These are phyloP conservation scores for Thecocarcelia acutangulata DNA, from an alignment of 2,888 invertebrate species.

Conservation along the genomic window DNA sequence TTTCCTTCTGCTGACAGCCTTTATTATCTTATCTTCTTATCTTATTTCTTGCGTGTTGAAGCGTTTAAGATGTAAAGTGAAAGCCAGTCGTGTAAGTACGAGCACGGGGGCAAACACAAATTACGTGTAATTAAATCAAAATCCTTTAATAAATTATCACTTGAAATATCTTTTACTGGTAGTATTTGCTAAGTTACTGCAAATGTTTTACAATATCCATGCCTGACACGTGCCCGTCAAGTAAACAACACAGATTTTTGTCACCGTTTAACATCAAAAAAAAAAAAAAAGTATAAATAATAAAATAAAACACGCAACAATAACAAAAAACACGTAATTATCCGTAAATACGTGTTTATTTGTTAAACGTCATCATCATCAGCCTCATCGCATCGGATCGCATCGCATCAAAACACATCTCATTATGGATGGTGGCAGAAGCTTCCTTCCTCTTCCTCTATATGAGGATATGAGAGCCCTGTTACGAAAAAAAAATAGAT, in stretches of 20 bases:
- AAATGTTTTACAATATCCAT: conserved; percentile 54
- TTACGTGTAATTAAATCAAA: conserved; percentile 63
- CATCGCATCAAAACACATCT: conserved; percentile 12
- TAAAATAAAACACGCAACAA: conserved; percentile 51
- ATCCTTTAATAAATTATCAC: conserved; percentile 64
- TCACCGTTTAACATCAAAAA: conserved; percentile 59
- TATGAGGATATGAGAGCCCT: neutral
- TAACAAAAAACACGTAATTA: conserved; percentile 67
- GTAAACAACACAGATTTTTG: conserved; percentile 66
- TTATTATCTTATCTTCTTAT: conserved; percentile 35
- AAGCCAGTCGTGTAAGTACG: conserved; percentile 30
- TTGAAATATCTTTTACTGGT: conserved; percentile 56
- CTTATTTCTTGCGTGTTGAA: conserved; percentile 8
- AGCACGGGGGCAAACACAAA: conserved; percentile 41
- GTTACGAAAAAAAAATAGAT: neutral
- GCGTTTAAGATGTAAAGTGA: conserved; percentile 14
- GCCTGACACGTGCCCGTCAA: conserved; percentile 66
- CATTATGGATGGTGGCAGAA: neutral
- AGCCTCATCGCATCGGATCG: conserved; percentile 40
- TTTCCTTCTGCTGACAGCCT: neutral
- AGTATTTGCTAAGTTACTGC: conserved; percentile 9
- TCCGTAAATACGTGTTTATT: conserved; percentile 70
- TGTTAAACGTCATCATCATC: conserved; percentile 65
- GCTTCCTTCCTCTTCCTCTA: conserved; percentile 36
- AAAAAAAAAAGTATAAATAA: conserved; percentile 26